Conservation (phyloP, 2,113 vertebrate species). For the Thermophis baileyi region DNA sequence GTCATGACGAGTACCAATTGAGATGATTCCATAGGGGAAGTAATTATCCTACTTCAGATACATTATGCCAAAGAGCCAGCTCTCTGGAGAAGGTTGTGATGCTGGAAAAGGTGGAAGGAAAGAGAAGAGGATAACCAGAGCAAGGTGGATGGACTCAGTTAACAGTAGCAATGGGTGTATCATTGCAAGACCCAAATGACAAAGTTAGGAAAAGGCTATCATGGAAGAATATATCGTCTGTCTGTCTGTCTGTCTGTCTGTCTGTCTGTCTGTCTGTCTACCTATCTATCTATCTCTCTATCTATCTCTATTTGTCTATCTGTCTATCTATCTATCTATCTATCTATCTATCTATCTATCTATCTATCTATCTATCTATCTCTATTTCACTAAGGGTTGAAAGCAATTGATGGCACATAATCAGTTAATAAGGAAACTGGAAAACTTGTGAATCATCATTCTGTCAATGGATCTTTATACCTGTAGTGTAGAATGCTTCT, state of each 20-base stretch:
- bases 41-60: background rate
- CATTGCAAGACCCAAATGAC: background rate
- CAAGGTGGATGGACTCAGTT: background rate
- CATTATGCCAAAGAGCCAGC: background rate
- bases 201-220: background rate
- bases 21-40: background rate
- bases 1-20: background rate
- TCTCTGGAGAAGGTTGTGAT: background rate
- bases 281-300: background rate
- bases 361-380: too few relatives aligned
- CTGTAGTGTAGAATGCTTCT: background rate
- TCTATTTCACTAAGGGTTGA: too few relatives aligned
- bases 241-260: too few relatives aligned
- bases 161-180: background rate
- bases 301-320: too few relatives aligned
- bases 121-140: background rate
- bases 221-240: background rate
- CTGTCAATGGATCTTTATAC: too few relatives aligned
- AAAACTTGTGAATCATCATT: background rate
- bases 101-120: background rate
- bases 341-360: too few relatives aligned
- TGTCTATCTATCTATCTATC: too few relatives aligned
- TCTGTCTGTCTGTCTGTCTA: too few relatives aligned
- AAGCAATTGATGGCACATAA: background rate
- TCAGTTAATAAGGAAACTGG: background rate